Evolutionary conservation across 1,140 invertebrate genomes (phyloP), one percentile per base, ranked within the genome.

Genomic region (Sycophaga agraensis): DNA sequence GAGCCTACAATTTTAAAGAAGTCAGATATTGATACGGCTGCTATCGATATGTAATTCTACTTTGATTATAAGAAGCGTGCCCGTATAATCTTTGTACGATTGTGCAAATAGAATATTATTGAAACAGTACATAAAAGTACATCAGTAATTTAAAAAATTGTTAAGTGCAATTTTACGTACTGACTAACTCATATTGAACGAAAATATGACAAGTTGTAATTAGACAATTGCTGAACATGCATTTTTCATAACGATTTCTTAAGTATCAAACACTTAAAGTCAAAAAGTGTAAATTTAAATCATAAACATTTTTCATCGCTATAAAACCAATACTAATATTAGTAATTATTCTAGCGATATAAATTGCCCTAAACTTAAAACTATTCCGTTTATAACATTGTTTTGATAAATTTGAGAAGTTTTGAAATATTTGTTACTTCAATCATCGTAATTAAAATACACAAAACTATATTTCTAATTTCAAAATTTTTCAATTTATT

Each of bases 1-100:
- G 87, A 90, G 72, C 79, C 86, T 46, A 79, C 86, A 12, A 81
- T 84, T 66, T 69, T 85, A 16, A 83, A 84, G 45, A 83, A 80
- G 31, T 66, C 74, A 3, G 79, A 80, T 46, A 74, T 83, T 51
- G 75, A 78, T 55, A 73, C 78, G 6, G 70, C 76, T 26, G 74
- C 81, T 53, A 77, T 79, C 31, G 74, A 74, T 34, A 35, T 66
- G 61, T 50, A 51, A 64, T 46, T 17, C 26, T 31, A 35, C 4
- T 6, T 21, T 43, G 40, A 37, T 26, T 59, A 60, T 40, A 59
- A 56, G 55, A 58, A 59, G 37, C 40, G 46, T 53, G 53, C 40
- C 42, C 45, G 4, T 60, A 45, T 37, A 45, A 31, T 53, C 43
- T 22, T 22, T 14, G 19, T 43, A 31, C 5, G 17, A 40, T 48